Percentiles rank a stretch among this genome's conserved stretches.
phyloP scores from a whole-genome alignment of 2,888 invertebrate genomes.

The Carcina quercana region DNA sequence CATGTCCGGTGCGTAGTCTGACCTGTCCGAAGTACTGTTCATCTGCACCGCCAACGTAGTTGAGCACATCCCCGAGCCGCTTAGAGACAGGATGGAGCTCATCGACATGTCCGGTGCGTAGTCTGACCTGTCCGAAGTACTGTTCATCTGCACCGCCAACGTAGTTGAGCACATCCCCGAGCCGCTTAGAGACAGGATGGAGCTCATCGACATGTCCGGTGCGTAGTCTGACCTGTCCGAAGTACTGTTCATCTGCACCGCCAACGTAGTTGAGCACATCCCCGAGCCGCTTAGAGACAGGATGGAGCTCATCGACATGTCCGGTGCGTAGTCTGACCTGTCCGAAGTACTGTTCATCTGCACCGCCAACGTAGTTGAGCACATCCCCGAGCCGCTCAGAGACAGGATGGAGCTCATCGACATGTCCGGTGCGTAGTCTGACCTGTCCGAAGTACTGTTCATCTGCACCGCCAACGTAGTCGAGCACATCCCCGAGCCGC shows the following conservation, averaged over 20 bases:
- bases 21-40: conserved; percentile 96
- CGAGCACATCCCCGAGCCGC: conserved; percentile 97
- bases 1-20: conserved; percentile 85
- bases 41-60: conserved; percentile 98
- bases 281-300: conserved; percentile 97
- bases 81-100: conserved; percentile 98
- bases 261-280: conserved; percentile 95
- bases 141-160: conserved; percentile 99
- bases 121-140: conserved; percentile 96
- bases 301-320: conserved; percentile 99
- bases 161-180: conserved; percentile 96
- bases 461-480: conserved; percentile 98
- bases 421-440: conserved; percentile 90
- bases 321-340: conserved; percentile 87
- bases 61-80: conserved; percentile 97
- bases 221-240: conserved; percentile 90
- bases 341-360: conserved; percentile 98
- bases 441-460: conserved; percentile 96
- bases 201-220: conserved; percentile 98
- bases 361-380: conserved; percentile 96
- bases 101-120: conserved; percentile 93
- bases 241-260: conserved; percentile 98
- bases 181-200: conserved; percentile 97
- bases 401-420: conserved; percentile 99
- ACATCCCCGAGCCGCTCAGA: conserved; percentile 96